Evolutionary conservation across 2,113 vertebrate species (phyloP).

Genomic region (Cebidichthys violaceus): DNA sequence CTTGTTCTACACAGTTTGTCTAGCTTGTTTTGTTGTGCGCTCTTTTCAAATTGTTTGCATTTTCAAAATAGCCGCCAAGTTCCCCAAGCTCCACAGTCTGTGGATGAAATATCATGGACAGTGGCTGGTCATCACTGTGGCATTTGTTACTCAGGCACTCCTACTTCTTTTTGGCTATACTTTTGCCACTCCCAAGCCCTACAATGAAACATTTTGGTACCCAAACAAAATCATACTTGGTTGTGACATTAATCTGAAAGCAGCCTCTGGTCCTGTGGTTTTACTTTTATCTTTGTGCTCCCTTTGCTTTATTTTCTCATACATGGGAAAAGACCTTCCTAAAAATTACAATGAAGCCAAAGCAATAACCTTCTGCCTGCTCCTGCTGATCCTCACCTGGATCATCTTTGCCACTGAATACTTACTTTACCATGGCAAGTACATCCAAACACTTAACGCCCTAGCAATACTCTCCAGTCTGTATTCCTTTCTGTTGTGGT

Average conservation of each 20-base stretch:
- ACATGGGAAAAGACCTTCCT: constrained; percentile 89
- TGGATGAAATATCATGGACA: constrained; percentile 86
- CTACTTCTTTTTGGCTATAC: too few relatives aligned
- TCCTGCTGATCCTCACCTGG: constrained; percentile 85
- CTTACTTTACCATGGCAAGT: constrained; percentile 75
- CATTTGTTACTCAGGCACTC: too few relatives aligned
- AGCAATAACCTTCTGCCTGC: constrained; percentile 88
- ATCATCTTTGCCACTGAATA: constrained; percentile 76
- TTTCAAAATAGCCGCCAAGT: constrained; percentile 88
- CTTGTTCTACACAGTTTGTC: constrained; percentile 83
- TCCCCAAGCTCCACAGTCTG: constrained; percentile 78
- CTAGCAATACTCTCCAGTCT: constrained; percentile 78
- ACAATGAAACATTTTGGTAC: too few relatives aligned
- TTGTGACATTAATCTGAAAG: too few relatives aligned
- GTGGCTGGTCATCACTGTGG: constrained; percentile 74
- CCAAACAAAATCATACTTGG: too few relatives aligned
- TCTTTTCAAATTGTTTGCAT: constrained; percentile 90
- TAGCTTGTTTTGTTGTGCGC: constrained; percentile 86
- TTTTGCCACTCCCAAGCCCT: too few relatives aligned
- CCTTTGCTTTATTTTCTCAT: too few relatives aligned
- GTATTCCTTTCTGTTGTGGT: constrained; percentile 82
- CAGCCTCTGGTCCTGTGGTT: too few relatives aligned
- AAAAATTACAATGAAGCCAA: constrained; percentile 93
- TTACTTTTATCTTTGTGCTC: too few relatives aligned
- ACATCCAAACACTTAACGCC: constrained; percentile 67